Conservation (phyloP, 2,888 invertebrate genomes). For the Acanthacorydalis orientalis region DNA sequence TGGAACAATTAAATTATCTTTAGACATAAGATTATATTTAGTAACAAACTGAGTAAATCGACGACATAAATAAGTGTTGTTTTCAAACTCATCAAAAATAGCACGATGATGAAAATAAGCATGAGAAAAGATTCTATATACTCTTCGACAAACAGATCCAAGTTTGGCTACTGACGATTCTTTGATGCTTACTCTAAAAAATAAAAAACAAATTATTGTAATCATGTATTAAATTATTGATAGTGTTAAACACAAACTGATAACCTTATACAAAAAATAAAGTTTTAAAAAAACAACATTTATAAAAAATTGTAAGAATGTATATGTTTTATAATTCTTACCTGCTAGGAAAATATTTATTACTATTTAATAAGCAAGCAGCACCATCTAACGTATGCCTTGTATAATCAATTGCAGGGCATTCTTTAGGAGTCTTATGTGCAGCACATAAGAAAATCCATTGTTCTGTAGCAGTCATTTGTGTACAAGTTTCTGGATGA, state of each 20-base stretch:
- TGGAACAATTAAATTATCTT: constrained; percentile 95
- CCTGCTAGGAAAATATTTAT: constrained; percentile 99
- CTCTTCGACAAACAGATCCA: constrained; percentile 94
- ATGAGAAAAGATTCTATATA: constrained; percentile 98
- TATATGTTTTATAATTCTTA: constrained; percentile 21
- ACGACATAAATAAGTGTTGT: constrained; percentile 86
- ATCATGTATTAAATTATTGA: neutral
- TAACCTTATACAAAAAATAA: neutral
- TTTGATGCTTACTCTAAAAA: constrained; percentile 88
- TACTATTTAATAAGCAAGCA: constrained; percentile 94
- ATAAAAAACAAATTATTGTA: neutral
- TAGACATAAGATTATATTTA: constrained; percentile 96
- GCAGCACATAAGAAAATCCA: constrained; percentile 99
- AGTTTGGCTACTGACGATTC: constrained; percentile 97
- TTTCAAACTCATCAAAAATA: constrained; percentile 97
- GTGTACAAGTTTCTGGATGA: constrained; percentile 90
- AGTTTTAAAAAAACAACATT: neutral
- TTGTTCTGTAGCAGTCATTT: constrained; percentile 99
- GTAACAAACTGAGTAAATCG: constrained; percentile 95
- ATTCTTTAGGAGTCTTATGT: constrained; percentile 99
- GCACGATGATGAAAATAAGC: constrained; percentile 96
- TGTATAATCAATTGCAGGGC: constrained; percentile 98
- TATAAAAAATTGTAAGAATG: too few species aligned
- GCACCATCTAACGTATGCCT: constrained; percentile 97
- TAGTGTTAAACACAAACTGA: neutral